Evolutionary conservation across 2,797 vertebrate genomes (phyloP), one percentile per base, ranked within the genome.

Genomic region (Danionella dracula): DNA sequence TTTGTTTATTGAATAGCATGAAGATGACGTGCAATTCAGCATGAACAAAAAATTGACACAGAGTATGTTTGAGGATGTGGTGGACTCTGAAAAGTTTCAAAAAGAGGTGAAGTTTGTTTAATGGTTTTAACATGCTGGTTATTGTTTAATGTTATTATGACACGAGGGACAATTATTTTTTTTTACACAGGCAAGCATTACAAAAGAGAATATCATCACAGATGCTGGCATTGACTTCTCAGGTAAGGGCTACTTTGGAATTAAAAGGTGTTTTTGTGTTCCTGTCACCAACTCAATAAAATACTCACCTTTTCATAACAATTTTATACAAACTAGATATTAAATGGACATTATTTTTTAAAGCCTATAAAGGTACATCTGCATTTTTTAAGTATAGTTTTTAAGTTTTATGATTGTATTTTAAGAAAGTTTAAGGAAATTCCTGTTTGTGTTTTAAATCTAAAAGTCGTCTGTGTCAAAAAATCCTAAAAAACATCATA

Each of bases 1-100:
- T 51, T 23, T 68, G 4, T 54, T 35, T 40, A 11, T n/a, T 78
- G 20, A 72, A 57, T 77, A 91, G 90, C 80, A 89, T 56, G 86
- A 74, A 32, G 71, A 86, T 19, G 60, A 71, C 49, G 75, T 79
- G 54, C 63, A 63, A 2, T 35, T 74, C 13, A 41, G 50, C 4
- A 49, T 44, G 57, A 80, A 41, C n/a, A 80, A 84, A 55, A 84
- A 75, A 76, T 88, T 79, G 84, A 19, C 78, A 34, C 13, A 88
- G 55, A 73, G 69, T 37, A 70, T 83, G 45, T 74, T 80, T 16
- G 77, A 81, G 20, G 77, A 81, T 1, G 70, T 54, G 2, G 13
- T 49, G 31, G 9, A 71, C 41, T 72, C 63, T 11, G 70, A 80
- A 77, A 82, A 82, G 34, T 80, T 74, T 11, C 27, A 59, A 68